Percentiles rank a stretch among this genome's conserved stretches.
phyloP scores from a whole-genome alignment of 2,113 vertebrate species.

The Cheirogaleus medius region DNA sequence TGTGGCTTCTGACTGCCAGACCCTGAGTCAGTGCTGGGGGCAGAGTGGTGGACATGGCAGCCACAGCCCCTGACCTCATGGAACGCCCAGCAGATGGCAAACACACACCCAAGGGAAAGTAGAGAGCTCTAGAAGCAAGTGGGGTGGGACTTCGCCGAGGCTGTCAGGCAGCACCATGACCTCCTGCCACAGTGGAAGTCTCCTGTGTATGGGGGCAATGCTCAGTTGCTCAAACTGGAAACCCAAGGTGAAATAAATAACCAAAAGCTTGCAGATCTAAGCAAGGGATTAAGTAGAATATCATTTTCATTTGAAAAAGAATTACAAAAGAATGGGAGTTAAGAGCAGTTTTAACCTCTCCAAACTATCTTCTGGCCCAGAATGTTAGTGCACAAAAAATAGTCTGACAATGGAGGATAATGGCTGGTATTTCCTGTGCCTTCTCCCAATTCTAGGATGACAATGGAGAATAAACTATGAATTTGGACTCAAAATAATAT shows the following conservation, averaged over 20 bases:
- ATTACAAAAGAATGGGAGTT: neutral
- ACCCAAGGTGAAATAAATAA: neutral
- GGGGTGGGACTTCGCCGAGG: neutral
- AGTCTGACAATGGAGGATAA: neutral
- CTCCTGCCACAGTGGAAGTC: neutral
- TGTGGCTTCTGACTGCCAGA: neutral
- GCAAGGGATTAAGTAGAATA: neutral
- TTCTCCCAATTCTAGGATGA: neutral
- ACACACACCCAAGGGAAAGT: neutral
- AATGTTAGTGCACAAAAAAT: neutral
- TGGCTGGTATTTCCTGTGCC: neutral
- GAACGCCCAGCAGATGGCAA: neutral
- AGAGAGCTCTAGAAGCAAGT: neutral
- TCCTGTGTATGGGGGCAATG: neutral
- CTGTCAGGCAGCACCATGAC: accelerated
- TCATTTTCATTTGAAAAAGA: neutral
- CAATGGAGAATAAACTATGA: neutral
- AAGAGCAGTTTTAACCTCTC: neutral
- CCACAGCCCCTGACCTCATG: neutral
- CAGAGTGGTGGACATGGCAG: neutral
- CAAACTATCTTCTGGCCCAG: neutral
- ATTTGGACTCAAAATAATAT: neutral
- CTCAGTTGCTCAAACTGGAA: neutral
- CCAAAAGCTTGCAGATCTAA: neutral
- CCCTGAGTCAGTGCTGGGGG: neutral